Conservation (phyloP, 2,888 invertebrate species). For the Tanytarsus gracilentus region DNA sequence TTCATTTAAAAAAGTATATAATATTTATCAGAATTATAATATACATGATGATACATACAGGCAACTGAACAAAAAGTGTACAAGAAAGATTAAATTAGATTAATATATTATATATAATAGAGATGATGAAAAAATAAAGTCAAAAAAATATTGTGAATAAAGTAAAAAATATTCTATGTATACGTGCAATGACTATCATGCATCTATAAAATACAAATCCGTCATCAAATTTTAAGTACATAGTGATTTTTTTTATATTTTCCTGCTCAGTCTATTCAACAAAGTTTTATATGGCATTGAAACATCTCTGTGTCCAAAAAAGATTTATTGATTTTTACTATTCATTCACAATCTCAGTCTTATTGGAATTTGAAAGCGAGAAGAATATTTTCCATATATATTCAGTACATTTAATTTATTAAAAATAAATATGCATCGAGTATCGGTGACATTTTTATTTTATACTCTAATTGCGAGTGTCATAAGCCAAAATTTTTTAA, state of each 20-base stretch:
- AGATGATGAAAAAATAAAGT: slow-evolving; percentile 9
- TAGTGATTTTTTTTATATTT: too few relatives aligned
- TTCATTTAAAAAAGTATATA: neutral
- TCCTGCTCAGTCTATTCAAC: too few relatives aligned
- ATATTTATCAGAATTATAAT: slow-evolving; percentile 19
- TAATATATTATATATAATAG: neutral
- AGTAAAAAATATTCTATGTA: neutral
- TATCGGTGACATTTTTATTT: neutral
- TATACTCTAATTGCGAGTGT: neutral
- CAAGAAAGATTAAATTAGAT: slow-evolving; percentile 16
- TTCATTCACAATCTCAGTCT: too few relatives aligned
- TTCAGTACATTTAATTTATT: too few relatives aligned
- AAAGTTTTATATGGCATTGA: too few relatives aligned
- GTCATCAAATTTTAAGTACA: too few relatives aligned
- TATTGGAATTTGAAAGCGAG: too few relatives aligned
- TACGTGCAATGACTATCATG: too few relatives aligned
- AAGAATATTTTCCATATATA: too few relatives aligned
- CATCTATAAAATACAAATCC: too few relatives aligned
- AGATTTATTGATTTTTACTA: too few relatives aligned
- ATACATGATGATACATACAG: slow-evolving; percentile 2
- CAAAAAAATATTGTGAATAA: neutral
- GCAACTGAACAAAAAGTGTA: slow-evolving; percentile 23
- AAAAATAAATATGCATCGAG: neutral
- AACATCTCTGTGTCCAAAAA: too few relatives aligned
- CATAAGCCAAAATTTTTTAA: slow-evolving; percentile 58